Conservation (phyloP, 1,140 invertebrate species). For the Nomia melanderi region DNA sequence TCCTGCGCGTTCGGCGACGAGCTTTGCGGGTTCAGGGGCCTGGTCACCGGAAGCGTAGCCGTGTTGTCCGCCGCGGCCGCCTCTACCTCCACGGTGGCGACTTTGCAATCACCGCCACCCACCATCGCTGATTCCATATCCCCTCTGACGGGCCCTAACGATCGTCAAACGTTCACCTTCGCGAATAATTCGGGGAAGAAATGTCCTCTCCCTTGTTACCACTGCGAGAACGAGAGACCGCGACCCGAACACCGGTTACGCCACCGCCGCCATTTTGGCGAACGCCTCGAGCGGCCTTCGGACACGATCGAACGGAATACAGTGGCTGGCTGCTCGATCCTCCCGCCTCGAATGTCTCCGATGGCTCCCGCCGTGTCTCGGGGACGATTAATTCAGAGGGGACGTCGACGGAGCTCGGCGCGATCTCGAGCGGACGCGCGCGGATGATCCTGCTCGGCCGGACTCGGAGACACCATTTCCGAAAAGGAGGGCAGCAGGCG, state of each 20-base stretch:
- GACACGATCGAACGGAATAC: not conserved
- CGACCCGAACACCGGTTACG: conserved; percentile 30
- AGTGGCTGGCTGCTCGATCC: not conserved
- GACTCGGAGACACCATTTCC: conserved; percentile 23
- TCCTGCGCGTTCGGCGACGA: conserved; percentile 83
- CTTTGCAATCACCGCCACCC: conserved; percentile 89
- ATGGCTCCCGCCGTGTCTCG: no score
- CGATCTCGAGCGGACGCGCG: not conserved
- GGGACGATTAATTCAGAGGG: not conserved
- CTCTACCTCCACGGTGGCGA: conserved; percentile 91
- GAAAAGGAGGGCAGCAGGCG: conserved; percentile 40
- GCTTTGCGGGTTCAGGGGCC: conserved; percentile 83
- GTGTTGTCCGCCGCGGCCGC: conserved; percentile 86
- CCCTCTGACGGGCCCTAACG: conserved; percentile 47
- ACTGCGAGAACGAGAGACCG: conserved; percentile 46
- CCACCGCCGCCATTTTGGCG: conserved; percentile 76
- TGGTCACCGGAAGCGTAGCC: conserved; percentile 90
- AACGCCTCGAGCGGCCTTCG: conserved; percentile 50
- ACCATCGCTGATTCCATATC: conserved; percentile 79
- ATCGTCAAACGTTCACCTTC: conserved; percentile 49
- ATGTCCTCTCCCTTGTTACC: no score
- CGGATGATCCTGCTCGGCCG: not conserved
- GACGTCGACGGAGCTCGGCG: not conserved
- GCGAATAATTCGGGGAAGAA: conserved; percentile 20
- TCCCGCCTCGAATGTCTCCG: not conserved